Evolutionary conservation across 2,888 invertebrate genomes (phyloP).

Genomic region (Phengaris alcon): DNA sequence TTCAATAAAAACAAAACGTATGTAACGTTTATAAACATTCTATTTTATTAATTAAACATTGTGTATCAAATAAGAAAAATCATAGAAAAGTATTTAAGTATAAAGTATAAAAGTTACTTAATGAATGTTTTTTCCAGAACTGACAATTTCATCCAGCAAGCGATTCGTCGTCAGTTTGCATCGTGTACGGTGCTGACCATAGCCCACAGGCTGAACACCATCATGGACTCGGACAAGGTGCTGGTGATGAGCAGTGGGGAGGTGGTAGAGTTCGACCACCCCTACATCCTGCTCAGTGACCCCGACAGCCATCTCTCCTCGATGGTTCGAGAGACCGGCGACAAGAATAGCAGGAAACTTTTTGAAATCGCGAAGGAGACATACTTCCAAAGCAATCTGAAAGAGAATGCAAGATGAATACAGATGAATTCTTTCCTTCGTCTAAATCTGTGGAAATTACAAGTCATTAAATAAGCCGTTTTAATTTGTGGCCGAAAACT

Average conservation of each 20-base stretch:
- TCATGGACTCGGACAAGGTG: constrained; percentile 93
- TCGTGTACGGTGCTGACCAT: constrained; percentile 93
- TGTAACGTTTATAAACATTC: neutral
- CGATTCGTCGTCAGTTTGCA: constrained; percentile 87
- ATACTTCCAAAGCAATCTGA: constrained; percentile 58
- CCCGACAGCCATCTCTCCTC: constrained; percentile 75
- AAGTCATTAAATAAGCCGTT: neutral
- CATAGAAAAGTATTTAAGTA: neutral
- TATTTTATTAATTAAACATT: neutral
- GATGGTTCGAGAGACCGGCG: constrained; percentile 81
- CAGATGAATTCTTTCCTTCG: neutral
- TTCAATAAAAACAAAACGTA: neutral
- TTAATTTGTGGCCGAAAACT: neutral
- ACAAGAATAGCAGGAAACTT: constrained; percentile 72
- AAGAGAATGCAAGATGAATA: constrained; percentile 55
- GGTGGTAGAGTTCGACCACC: constrained; percentile 82
- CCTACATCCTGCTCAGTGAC: constrained; percentile 76
- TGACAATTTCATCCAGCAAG: constrained; percentile 89
- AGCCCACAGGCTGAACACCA: constrained; percentile 94
- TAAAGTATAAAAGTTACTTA: neutral
- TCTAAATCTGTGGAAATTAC: neutral
- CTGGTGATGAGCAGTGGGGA: constrained; percentile 81
- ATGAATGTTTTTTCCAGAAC: constrained; percentile 68
- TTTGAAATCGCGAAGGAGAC: constrained; percentile 70
- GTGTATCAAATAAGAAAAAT: neutral